Conservation (phyloP, 2,888 invertebrate species). For the Tinea trinotella region DNA sequence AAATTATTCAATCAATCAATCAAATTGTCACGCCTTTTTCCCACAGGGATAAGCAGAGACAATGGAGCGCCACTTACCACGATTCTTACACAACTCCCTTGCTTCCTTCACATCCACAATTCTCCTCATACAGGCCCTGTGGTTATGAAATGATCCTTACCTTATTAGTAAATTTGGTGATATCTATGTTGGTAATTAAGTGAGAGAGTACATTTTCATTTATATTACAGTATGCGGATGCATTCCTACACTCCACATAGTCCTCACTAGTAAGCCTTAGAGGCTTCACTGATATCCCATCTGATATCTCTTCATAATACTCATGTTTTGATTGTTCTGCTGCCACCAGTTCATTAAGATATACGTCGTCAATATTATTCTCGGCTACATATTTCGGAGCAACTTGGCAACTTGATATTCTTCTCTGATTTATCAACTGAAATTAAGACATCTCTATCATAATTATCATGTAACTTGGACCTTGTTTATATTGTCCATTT, state of each 20-base stretch:
- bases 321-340: background rate
- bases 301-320: slow-evolving; percentile 23
- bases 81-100: too few relatives aligned
- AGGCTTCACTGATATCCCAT: slow-evolving; percentile 36
- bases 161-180: slow-evolving; percentile 44
- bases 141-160: too few relatives aligned
- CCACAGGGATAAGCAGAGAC: too few relatives aligned
- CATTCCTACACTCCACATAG: slow-evolving; percentile 39
- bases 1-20: too few relatives aligned
- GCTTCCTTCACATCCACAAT: too few relatives aligned
- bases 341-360: slow-evolving; percentile 33
- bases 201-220: background rate
- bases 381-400: slow-evolving; percentile 41
- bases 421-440: slow-evolving; percentile 51
- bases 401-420: slow-evolving; percentile 54
- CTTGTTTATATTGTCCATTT: background rate
- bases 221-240: background rate
- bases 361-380: slow-evolving; percentile 40
- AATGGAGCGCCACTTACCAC: too few relatives aligned
- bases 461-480: background rate
- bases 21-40: too few relatives aligned
- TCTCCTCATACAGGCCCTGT: too few relatives aligned
- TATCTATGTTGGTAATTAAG: slow-evolving; percentile 35
- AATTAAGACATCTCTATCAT: slow-evolving; percentile 25
- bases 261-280: slow-evolving; percentile 50